Percentiles rank a stretch among this genome's conserved stretches.
These are phyloP conservation scores for Drosophila tristis DNA, from an alignment of 1,140 invertebrate species.

Conservation along the genomic window DNA sequence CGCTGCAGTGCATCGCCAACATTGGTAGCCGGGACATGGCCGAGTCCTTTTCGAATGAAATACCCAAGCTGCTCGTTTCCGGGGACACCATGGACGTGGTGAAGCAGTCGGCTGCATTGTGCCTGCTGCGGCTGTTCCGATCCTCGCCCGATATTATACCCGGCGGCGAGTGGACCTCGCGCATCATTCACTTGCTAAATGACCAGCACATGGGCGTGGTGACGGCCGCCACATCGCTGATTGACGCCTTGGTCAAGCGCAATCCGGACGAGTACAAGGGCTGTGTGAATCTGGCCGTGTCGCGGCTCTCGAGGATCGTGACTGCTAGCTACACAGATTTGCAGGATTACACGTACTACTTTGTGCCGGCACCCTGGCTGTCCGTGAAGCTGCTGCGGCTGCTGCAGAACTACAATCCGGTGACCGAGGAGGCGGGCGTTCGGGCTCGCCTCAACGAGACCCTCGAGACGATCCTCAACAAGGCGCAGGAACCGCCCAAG, in stretches of 20 bases:
- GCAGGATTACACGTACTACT: conserved; percentile 99
- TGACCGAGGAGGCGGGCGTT: conserved; percentile 97
- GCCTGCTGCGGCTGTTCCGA: conserved; percentile 95
- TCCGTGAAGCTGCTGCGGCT: conserved; percentile 98
- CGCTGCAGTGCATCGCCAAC: conserved; percentile 99
- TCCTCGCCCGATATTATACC: conserved; percentile 98
- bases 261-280: conserved; percentile 99
- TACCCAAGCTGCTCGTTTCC: conserved; percentile 98
- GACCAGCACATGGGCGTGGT: conserved; percentile 99
- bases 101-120: conserved; percentile 99
- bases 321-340: conserved; percentile 99
- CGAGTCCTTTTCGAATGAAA: conserved; percentile 98
- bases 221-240: conserved; percentile 98
- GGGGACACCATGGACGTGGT: conserved; percentile 99
- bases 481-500: conserved; percentile 99
- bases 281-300: conserved; percentile 98
- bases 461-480: conserved; percentile 99
- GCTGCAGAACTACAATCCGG: conserved; percentile 99
- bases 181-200: conserved; percentile 99
- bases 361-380: conserved; percentile 99
- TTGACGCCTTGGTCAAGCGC: conserved; percentile 98
- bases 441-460: conserved; percentile 98
- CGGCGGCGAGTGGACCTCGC: conserved; percentile 98
- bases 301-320: conserved; percentile 97
- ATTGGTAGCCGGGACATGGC: conserved; percentile 99